These are phyloP conservation scores for Sisyra terminalis DNA, from an alignment of 2,888 invertebrate genomes.

Conservation along the genomic window DNA sequence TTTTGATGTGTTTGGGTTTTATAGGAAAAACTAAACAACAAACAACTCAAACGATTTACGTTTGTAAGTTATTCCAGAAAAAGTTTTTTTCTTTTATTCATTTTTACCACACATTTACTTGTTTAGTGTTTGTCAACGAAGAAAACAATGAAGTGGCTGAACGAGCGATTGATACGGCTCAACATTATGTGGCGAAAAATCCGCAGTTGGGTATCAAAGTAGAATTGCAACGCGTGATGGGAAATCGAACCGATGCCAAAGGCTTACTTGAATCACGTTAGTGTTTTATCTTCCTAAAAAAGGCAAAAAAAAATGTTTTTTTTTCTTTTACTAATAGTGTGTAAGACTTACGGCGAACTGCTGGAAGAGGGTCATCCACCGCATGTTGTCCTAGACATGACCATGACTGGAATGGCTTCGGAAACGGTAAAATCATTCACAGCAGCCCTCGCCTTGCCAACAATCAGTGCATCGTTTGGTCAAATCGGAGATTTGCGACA, in stretches of 20 bases:
- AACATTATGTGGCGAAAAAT: constrained; percentile 52
- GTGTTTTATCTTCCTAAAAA: constrained; percentile 14
- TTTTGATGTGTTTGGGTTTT: background rate
- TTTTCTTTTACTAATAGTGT: constrained; percentile 32
- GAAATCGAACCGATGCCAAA: constrained; percentile 56
- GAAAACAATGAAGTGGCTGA: constrained; percentile 54
- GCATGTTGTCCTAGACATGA: constrained; percentile 67
- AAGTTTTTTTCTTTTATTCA: background rate
- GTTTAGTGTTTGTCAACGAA: constrained; percentile 56
- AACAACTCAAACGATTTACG: constrained; percentile 55
- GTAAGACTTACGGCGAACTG: constrained; percentile 51
- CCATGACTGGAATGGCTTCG: constrained; percentile 62
- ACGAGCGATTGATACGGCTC: constrained; percentile 51
- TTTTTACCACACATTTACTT: constrained; percentile 1
- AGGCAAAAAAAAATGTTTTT: constrained; percentile 4
- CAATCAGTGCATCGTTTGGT: constrained; percentile 72
- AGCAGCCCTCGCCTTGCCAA: constrained; percentile 62
- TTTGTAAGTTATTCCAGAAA: constrained; percentile 43
- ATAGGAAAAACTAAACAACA: constrained; percentile 21
- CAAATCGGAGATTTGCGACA: constrained; percentile 68
- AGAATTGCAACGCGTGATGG: constrained; percentile 44
- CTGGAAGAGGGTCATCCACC: constrained; percentile 47
- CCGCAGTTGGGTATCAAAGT: constrained; percentile 46
- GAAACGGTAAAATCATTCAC: constrained; percentile 77
- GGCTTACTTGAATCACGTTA: constrained; percentile 52